These are phyloP conservation scores for Eretmochelys imbricata DNA, from an alignment of 2,113 vertebrate species.

Conservation along the genomic window DNA sequence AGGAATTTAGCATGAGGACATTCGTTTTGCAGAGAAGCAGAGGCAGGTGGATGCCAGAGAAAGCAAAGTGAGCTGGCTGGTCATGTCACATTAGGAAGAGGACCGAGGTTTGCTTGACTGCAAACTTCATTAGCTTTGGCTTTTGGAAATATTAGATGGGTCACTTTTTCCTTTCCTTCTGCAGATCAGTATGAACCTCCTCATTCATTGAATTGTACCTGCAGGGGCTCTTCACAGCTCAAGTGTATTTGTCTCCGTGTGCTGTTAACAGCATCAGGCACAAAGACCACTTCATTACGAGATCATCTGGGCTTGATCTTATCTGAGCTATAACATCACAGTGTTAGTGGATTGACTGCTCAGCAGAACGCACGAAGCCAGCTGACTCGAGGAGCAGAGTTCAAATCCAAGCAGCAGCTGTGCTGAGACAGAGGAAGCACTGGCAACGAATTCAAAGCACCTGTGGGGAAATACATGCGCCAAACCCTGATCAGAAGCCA, in stretches of 20 bases:
- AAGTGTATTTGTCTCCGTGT: conserved; percentile 46
- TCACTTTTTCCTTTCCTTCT: conserved; percentile 9
- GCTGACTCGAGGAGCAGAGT: conserved; percentile 1
- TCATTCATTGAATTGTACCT: conserved; percentile 61
- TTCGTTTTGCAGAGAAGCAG: not conserved
- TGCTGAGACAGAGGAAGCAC: too few relatives aligned
- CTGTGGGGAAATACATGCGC: not conserved
- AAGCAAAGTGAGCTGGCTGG: not conserved
- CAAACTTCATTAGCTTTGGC: not conserved
- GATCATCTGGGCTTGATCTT: conserved; percentile 43
- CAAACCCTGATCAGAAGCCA: not conserved
- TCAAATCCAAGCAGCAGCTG: not conserved
- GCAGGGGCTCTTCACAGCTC: conserved; percentile 7
- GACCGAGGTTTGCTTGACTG: not conserved
- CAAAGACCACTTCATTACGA: conserved; percentile 67
- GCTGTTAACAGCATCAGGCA: conserved; percentile 61
- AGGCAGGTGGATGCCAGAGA: not conserved
- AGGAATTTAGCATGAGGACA: not conserved
- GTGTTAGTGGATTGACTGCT: not conserved
- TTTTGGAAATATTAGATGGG: not conserved
- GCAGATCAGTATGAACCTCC: conserved; percentile 61
- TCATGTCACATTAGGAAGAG: not conserved
- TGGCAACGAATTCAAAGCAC: not conserved
- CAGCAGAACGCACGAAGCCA: not conserved
- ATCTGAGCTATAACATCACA: conserved; percentile 4